A percentile compares a stretch with the other conserved stretches of the same genome.
Evolutionary conservation across 2,888 invertebrate species (phyloP).

Genomic region (Melanostoma mellinum): DNA sequence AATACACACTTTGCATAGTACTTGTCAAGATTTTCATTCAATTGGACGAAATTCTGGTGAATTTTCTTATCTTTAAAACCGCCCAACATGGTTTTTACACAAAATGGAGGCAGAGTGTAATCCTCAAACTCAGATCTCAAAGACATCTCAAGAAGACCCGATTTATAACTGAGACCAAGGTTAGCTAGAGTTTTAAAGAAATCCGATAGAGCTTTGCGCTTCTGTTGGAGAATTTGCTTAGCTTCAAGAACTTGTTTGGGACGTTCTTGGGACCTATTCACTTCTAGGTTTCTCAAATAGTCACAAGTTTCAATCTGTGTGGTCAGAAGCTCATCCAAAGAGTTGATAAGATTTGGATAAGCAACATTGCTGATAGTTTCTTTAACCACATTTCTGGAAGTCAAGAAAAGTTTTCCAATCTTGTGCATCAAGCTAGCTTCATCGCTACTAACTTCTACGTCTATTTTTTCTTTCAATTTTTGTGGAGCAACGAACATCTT

Average conservation of each 20-base stretch:
- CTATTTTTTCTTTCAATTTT: slow-evolving; percentile 75
- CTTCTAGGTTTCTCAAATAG: slow-evolving; percentile 84
- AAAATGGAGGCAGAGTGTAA: slow-evolving; percentile 87
- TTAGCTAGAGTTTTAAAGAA: slow-evolving; percentile 90
- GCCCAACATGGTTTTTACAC: slow-evolving; percentile 84
- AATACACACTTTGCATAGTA: slow-evolving; percentile 81
- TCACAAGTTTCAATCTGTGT: slow-evolving; percentile 87
- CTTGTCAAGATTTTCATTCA: slow-evolving; percentile 80
- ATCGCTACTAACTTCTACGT: slow-evolving; percentile 7
- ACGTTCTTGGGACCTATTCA: slow-evolving; percentile 82
- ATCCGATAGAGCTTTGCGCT: slow-evolving; percentile 92
- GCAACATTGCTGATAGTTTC: slow-evolving; percentile 84
- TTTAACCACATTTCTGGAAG: slow-evolving; percentile 86
- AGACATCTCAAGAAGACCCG: slow-evolving; percentile 87
- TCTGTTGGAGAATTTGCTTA: slow-evolving; percentile 91
- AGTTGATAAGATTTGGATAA: slow-evolving; percentile 85
- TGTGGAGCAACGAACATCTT: slow-evolving; percentile 79
- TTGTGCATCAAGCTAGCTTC: slow-evolving; percentile 75
- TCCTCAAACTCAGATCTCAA: slow-evolving; percentile 83
- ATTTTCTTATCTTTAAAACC: slow-evolving; percentile 84
- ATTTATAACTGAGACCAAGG: slow-evolving; percentile 91
- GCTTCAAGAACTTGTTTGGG: slow-evolving; percentile 90
- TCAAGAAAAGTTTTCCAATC: slow-evolving; percentile 83
- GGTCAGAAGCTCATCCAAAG: slow-evolving; percentile 86
- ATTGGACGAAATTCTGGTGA: slow-evolving; percentile 79